These are phyloP conservation scores for Melanotaenia pygmaea DNA, from an alignment of 2,797 vertebrate genomes.

Conservation along the genomic window DNA sequence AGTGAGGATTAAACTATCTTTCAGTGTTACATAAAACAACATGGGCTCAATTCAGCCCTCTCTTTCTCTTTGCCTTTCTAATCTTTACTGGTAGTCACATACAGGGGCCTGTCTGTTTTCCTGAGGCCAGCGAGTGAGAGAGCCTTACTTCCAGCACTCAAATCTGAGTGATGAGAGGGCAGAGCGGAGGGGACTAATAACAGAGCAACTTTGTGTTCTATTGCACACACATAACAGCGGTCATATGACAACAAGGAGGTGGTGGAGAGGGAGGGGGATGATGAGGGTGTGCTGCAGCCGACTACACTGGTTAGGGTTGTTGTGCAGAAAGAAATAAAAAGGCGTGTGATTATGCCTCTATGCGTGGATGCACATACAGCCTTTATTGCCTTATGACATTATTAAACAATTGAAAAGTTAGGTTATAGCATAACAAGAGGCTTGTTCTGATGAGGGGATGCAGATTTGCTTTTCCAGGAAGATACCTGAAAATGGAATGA, in stretches of 20 bases:
- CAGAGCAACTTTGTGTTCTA: constrained; percentile 84
- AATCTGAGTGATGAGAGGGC: constrained; percentile 69
- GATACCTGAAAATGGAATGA: constrained; percentile 14
- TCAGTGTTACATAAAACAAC: constrained; percentile 59
- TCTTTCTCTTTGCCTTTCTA: constrained; percentile 50
- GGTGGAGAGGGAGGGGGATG: constrained; percentile 56
- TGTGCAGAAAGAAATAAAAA: constrained; percentile 27
- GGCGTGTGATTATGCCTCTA: constrained; percentile 8
- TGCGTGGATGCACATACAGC: background rate
- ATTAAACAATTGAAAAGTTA: constrained; percentile 3
- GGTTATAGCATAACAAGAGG: constrained; percentile 8
- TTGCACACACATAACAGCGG: constrained; percentile 77
- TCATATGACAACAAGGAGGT: constrained; percentile 84
- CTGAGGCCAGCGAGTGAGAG: constrained; percentile 58
- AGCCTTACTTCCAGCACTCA: constrained; percentile 70
- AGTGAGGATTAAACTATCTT: constrained; percentile 60
- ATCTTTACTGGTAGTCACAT: constrained; percentile 54
- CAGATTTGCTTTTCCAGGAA: constrained; percentile 20
- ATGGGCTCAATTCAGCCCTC: constrained; percentile 46
- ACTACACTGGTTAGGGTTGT: constrained; percentile 45
- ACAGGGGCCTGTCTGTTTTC: constrained; percentile 72
- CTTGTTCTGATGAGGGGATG: constrained; percentile 25
- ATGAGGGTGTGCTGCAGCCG: constrained; percentile 53
- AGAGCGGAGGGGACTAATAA: constrained; percentile 76
- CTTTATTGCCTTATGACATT: background rate